Evolutionary conservation across 2,113 vertebrate genomes (phyloP), one percentile per base, ranked within the genome.

Genomic region (Gadus macrocephalus): DNA sequence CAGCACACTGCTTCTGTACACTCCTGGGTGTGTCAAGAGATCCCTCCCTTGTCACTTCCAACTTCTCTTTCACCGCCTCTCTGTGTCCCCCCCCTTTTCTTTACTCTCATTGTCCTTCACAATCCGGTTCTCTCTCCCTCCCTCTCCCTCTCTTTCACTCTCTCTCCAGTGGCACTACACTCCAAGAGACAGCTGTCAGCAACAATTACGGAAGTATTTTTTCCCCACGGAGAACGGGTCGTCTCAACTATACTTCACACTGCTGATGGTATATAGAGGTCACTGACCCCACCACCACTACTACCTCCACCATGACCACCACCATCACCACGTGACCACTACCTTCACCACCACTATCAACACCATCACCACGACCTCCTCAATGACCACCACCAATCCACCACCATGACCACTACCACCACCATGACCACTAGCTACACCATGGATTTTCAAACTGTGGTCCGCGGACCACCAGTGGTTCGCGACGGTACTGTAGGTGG

Each of bases 101-200:
- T 58, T n/a, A 5, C 55, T 58, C 55, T 58, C 55, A 49, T 49
- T 49, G 42, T 49, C 42, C 11, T 49, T 49, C 42, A 12, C 42
- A 49, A 12, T 49, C 42, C 12, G 42, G 42, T 49, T 16, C 55
- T 58, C 55, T 58, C 55, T 58, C 55, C n/a, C 55, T 17, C 16
- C n/a, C 55, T 58, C 55, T 58, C 55, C n/a, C 55, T 58, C 55
- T 58, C 55, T 58, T 16, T 58, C 55, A n/a, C 15, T 58, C 55
- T 58, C 55, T 58, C 55, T 58, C 53, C 25, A 25, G 25, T 25
- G 25, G 25, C 25, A 25, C n/a, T 20, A 59, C 42, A 55, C 69
- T 76, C 64, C 67, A 66, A 63, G 66, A 49, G 72, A 83, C 77
- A 78, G 80, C 79, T 85, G 83, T 85, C 82, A 6, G 73, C 75